A percentile compares a stretch with the other conserved stretches of the same genome.
phyloP scores from a whole-genome alignment of 30 jellyfish, hydroid and myxozoan genomes.

The Chironex yamaguchii region DNA sequence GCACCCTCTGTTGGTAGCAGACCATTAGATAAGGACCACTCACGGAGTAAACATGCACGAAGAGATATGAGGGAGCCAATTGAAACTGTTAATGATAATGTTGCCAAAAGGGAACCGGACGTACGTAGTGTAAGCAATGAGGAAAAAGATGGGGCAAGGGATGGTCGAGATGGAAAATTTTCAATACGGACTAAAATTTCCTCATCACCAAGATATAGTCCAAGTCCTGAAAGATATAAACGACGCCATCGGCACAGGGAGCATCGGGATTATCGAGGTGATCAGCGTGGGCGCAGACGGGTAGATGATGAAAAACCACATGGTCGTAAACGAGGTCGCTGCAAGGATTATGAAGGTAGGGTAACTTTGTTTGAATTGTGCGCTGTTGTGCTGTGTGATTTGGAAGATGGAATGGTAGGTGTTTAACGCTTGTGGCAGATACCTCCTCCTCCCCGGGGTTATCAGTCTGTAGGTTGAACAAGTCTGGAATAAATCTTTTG shows the following conservation, averaged over 20 bases:
- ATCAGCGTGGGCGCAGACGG: not conserved
- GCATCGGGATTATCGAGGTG: not conserved
- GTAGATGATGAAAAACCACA: not conserved
- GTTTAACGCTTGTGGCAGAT: no score
- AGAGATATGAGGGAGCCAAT: not conserved
- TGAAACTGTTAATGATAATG: not conserved
- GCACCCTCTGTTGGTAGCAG: not conserved
- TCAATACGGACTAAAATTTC: not conserved
- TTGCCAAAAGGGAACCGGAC: not conserved
- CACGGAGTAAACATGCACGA: not conserved
- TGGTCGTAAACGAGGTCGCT: not conserved
- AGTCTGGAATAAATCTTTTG: no score
- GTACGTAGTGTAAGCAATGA: not conserved
- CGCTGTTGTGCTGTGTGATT: no score
- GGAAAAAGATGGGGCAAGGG: not conserved
- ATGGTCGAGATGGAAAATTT: not conserved
- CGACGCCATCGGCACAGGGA: not conserved
- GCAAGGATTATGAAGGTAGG: not conserved
- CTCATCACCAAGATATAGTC: not conserved
- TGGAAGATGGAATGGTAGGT: no score
- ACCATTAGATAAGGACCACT: not conserved
- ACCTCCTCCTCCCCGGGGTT: no score
- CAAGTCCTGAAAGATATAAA: not conserved
- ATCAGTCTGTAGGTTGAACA: no score
- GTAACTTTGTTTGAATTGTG: no score